Percentiles rank a stretch among this genome's conserved stretches.
Evolutionary conservation across 2,113 vertebrate species (phyloP).

Genomic region (Aleadryas rufinucha): DNA sequence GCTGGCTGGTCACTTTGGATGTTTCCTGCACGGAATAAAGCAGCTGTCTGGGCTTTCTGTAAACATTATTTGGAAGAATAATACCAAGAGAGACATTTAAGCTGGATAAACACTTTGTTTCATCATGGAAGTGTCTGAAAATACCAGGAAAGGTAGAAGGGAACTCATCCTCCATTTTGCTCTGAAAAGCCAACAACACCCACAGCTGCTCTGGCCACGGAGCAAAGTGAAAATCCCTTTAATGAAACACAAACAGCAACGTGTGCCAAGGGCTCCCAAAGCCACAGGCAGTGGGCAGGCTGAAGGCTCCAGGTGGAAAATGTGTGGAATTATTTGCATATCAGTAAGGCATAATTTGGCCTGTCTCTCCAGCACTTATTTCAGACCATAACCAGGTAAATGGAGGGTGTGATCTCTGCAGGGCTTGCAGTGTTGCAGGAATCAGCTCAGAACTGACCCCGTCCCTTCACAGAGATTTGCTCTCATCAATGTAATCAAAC

Average conservation of each 20-base stretch:
- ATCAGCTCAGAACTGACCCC: background rate
- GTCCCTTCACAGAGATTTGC: accelerated
- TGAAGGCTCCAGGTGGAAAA: conserved; percentile 29
- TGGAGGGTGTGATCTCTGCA: background rate
- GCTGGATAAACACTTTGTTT: background rate
- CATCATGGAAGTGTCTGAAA: background rate
- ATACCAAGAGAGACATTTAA: background rate
- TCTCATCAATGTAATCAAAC: background rate
- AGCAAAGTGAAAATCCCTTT: background rate
- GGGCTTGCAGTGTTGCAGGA: background rate
- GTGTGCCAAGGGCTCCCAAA: background rate
- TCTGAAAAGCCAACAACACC: background rate
- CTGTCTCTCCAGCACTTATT: background rate
- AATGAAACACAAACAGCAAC: background rate
- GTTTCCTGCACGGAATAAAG: background rate
- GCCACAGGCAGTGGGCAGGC: background rate
- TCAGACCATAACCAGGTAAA: background rate
- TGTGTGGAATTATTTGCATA: background rate
- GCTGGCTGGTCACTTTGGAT: background rate
- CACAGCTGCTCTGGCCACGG: background rate
- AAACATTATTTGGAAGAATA: background rate
- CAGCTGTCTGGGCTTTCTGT: background rate
- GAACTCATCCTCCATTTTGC: background rate
- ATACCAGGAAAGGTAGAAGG: background rate
- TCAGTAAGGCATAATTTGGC: background rate